These are phyloP conservation scores for Bombus impatiens DNA, from an alignment of 1,140 invertebrate genomes.

Conservation along the genomic window DNA sequence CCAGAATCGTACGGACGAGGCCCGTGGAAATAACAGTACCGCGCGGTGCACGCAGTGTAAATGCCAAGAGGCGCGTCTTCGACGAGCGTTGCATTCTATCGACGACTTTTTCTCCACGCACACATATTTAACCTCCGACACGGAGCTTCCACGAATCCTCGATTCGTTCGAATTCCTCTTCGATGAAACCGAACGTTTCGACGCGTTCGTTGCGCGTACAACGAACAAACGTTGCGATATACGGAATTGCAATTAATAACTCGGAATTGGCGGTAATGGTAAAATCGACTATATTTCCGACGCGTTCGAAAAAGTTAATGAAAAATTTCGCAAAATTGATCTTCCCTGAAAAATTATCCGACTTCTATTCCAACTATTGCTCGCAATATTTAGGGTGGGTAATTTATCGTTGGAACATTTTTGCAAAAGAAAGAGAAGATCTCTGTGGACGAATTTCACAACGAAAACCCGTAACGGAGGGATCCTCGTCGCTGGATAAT, in stretches of 20 bases:
- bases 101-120: neutral
- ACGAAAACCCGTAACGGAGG: too few species aligned
- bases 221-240: too few species aligned
- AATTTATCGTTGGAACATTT: too few species aligned
- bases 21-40: neutral
- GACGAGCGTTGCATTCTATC: conserved; percentile 6
- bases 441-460: neutral
- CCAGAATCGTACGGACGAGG: neutral
- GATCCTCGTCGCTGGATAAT: neutral
- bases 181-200: neutral
- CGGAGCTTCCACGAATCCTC: neutral
- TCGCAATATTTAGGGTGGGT: too few species aligned
- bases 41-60: neutral
- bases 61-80: conserved; percentile 14
- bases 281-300: too few species aligned
- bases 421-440: neutral
- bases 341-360: too few species aligned
- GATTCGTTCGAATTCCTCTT: neutral
- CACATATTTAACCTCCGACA: neutral
- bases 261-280: too few species aligned
- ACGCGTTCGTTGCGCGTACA: neutral
- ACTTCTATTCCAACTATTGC: too few species aligned
- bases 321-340: too few species aligned
- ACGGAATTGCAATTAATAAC: too few species aligned
- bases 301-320: too few species aligned